Conservation (phyloP, 2,888 invertebrate species). For the Drosophila meridiana region DNA sequence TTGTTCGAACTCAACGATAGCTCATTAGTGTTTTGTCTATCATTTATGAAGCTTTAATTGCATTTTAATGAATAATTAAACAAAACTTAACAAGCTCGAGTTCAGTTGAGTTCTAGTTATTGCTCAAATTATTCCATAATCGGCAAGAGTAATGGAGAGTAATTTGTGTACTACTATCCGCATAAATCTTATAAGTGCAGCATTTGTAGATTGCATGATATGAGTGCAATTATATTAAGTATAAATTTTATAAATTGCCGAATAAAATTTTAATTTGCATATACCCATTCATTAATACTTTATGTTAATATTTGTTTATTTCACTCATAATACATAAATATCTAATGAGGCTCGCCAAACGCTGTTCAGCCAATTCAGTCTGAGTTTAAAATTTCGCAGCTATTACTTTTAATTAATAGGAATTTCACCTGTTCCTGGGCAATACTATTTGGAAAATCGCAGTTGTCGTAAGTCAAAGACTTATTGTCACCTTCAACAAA, state of each 20-base stretch:
- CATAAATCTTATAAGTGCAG: not conserved
- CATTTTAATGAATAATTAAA: slow-evolving; percentile 5
- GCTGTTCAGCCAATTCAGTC: not conserved
- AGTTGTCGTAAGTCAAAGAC: slow-evolving; percentile 60
- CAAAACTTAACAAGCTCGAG: not conserved
- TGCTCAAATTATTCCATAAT: not conserved
- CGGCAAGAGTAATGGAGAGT: not conserved
- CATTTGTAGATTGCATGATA: not conserved
- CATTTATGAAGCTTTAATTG: not conserved
- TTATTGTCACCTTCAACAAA: slow-evolving; percentile 48
- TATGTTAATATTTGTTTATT: not conserved
- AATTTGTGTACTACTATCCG: not conserved
- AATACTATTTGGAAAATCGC: slow-evolving; percentile 63
- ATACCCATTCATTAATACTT: not conserved
- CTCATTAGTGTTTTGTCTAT: not conserved
- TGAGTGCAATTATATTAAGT: not conserved
- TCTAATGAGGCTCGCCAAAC: not conserved
- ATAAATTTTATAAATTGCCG: too few relatives aligned
- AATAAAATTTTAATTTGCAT: not conserved
- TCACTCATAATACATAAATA: not conserved
- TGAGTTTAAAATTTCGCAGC: slow-evolving; percentile 32
- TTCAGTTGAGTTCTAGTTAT: not conserved
- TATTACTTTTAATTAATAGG: slow-evolving; percentile 56
- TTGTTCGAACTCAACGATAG: not conserved
- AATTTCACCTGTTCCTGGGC: slow-evolving; percentile 40